Conservation (phyloP, 2,113 vertebrate genomes). For the Mus spicilegus region DNA sequence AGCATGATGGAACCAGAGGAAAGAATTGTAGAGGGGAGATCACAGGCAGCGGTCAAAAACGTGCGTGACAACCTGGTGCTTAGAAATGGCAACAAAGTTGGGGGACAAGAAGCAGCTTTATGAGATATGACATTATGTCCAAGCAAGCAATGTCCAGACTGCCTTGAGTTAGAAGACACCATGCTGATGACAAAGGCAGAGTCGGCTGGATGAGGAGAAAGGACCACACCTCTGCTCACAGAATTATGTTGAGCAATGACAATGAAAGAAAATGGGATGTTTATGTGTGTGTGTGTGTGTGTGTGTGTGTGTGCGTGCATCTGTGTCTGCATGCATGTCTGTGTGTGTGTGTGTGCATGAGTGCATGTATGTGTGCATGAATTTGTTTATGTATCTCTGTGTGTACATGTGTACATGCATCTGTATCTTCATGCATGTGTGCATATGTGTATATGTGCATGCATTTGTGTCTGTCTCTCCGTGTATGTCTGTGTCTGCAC, state of each 20-base stretch:
- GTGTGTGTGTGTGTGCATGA: too few relatives aligned
- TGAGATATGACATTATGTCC: not conserved
- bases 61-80: not conserved
- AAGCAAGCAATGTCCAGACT: fast-evolving
- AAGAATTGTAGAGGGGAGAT: not conserved
- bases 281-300: not conserved
- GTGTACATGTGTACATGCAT: too few relatives aligned
- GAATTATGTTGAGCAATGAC: not conserved
- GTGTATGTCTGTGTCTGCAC: too few relatives aligned
- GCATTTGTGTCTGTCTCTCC: too few relatives aligned
- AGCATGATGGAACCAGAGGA: not conserved
- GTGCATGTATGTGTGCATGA: not conserved
- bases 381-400: too few relatives aligned
- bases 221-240: not conserved
- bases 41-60: not conserved
- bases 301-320: too few relatives aligned
- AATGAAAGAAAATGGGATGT: not conserved
- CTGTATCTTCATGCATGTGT: too few relatives aligned
- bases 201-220: not conserved
- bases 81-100: not conserved
- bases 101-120: not conserved
- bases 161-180: not conserved
- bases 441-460: too few relatives aligned
- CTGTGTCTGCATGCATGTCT: too few relatives aligned
- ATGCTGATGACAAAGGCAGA: not conserved